These are phyloP conservation scores for Dysmachus trigonus DNA, from an alignment of 2,888 invertebrate genomes.

Conservation along the genomic window DNA sequence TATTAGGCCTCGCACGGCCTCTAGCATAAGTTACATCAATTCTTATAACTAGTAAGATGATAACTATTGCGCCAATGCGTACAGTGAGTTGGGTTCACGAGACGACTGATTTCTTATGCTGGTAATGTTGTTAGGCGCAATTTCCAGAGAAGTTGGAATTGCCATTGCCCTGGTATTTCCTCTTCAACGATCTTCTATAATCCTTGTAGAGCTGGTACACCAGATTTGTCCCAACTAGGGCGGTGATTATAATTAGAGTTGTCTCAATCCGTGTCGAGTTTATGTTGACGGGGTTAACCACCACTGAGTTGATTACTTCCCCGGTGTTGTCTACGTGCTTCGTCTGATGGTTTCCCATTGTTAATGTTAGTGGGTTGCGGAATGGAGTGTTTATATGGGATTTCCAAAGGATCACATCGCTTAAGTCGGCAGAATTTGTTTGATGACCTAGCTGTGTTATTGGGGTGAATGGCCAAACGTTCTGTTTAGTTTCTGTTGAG, in stretches of 20 bases:
- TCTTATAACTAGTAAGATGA: background rate
- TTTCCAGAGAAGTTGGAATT: no score
- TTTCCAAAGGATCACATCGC: no score
- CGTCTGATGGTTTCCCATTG: background rate
- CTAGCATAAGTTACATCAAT: background rate
- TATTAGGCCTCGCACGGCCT: background rate
- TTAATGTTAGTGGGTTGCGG: no score
- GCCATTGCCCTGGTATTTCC: no score
- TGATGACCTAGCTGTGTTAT: background rate
- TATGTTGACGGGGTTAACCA: background rate
- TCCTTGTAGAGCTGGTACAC: background rate
- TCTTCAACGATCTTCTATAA: no score
- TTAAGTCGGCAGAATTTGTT: no score
- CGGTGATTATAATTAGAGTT: background rate
- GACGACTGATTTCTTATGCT: no score
- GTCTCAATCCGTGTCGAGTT: background rate
- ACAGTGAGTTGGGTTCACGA: background rate
- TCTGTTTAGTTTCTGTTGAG: background rate
- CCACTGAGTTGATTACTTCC: background rate
- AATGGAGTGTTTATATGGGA: background rate
- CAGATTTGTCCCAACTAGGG: background rate
- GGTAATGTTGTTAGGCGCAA: no score
- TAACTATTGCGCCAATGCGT: background rate
- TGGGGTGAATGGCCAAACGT: background rate
- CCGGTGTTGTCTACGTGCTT: background rate